Evolutionary conservation across 64 coral and sea anemone species (phyloP), one percentile per base, ranked within the genome.

Genomic region (Montipora efflorescens): DNA sequence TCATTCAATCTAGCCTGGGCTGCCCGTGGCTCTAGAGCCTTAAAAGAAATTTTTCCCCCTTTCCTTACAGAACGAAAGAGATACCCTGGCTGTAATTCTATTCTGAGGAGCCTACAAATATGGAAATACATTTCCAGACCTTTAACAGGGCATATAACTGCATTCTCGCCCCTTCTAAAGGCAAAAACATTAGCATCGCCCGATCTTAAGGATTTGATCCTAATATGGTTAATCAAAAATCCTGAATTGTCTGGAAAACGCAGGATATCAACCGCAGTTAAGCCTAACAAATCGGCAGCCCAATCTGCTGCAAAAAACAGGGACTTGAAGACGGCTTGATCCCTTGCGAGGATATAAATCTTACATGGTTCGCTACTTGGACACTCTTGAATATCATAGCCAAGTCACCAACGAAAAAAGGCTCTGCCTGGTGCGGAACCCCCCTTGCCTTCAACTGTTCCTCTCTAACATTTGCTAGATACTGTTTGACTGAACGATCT

Each of bases 251-350:
- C 69, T 25, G 90, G 78, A 57, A 91, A 83, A 20, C 67, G 23
- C 58, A 69, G 10, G 28, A 91, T 50, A 36, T 75, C 90, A 14
- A 15, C 8, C 2, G 67, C 15, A 7, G 75, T 83, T 14, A 82
- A 44, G 14, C 67, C 48, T 36, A 72, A 81, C 45, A 91, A 61
- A 52, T 91, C 90, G 53, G 1, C 53, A 21, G 79, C 67, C 8
- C 79, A 48, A 82, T 91, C 79, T 19, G 44, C 79, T 10, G 90
- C 66, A 14, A 91, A 91, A 70, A 83, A 73, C 15, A 83, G 6
- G 19, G 62, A 7, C 20, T 91, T 82, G 14, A 91, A 73, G 23
- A 57, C 4, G 18, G 78, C 79, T 73, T 71, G 79, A 59, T 81
- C 68, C 49, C 78, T 70, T 2, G 78, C 79, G 0, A 83, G 64